These are phyloP conservation scores for Gallinago undulata DNA, from an alignment of 2,113 vertebrate genomes.

Conservation along the genomic window DNA sequence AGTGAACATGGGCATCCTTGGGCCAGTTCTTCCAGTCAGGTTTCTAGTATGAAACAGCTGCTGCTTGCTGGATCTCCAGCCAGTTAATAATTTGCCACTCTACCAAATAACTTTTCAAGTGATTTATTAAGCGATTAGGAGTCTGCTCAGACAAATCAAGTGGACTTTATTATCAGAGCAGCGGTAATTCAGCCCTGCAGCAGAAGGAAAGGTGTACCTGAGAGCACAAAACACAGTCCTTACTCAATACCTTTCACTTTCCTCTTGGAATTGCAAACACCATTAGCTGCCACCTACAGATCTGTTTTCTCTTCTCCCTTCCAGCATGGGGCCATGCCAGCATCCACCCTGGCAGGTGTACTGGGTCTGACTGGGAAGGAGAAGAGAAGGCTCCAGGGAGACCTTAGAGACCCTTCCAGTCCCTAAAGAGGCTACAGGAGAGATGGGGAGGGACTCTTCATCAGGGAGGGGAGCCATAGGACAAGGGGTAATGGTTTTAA, in stretches of 20 bases:
- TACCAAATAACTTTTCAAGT: not conserved
- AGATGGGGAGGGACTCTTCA: too few relatives aligned
- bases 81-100: slow-evolving; percentile 26
- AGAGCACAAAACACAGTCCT: not conserved
- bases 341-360: not conserved
- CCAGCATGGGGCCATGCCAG: not conserved
- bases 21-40: not conserved
- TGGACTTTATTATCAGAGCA: not conserved
- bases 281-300: not conserved
- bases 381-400: too few relatives aligned
- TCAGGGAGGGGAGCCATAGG: too few relatives aligned
- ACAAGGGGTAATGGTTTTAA: too few relatives aligned
- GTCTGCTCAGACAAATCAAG: slow-evolving; percentile 8
- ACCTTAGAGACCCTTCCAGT: too few relatives aligned
- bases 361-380: not conserved
- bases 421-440: too few relatives aligned
- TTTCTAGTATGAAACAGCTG: not conserved
- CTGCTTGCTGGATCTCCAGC: not conserved
- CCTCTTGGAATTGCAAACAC: not conserved
- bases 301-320: not conserved
- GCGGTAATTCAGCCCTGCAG: not conserved
- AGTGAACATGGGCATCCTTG: not conserved
- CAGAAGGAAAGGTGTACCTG: not conserved
- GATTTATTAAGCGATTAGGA: slow-evolving; percentile 38
- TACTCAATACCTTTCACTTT: not conserved